These are phyloP conservation scores for Diceros bicornis DNA, from an alignment of 2,797 vertebrate genomes.

Conservation along the genomic window DNA sequence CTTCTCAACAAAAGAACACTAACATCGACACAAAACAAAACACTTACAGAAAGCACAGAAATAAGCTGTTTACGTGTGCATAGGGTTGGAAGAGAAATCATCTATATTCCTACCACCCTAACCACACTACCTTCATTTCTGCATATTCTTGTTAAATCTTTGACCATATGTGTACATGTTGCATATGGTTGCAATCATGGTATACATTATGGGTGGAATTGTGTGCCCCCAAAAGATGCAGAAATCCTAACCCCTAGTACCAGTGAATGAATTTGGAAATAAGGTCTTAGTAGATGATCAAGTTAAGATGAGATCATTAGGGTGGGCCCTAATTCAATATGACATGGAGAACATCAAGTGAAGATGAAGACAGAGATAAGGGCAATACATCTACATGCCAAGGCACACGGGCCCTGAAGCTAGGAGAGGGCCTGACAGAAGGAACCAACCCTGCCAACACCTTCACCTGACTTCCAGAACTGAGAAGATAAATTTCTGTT, in stretches of 20 bases:
- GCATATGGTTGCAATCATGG: not conserved
- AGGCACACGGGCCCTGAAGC: not conserved
- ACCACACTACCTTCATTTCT: not conserved
- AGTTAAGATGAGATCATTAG: not conserved
- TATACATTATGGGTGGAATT: not conserved
- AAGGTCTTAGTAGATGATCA: not conserved
- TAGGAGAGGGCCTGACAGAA: accelerated
- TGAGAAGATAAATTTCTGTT: not conserved
- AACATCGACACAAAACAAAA: not conserved
- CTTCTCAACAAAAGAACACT: not conserved
- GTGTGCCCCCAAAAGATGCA: not conserved
- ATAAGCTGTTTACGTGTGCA: not conserved
- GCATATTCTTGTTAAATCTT: not conserved
- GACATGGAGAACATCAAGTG: accelerated
- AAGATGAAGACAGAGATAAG: not conserved
- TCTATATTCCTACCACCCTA: not conserved
- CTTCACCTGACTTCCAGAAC: not conserved
- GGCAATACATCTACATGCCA: not conserved
- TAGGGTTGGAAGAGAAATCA: not conserved
- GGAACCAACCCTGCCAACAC: not conserved
- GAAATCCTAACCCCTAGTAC: not conserved
- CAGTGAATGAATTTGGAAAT: not conserved
- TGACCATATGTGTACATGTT: not conserved
- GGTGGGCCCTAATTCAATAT: not conserved
- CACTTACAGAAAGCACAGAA: not conserved